A percentile compares a stretch with the other conserved stretches of the same genome.
These are phyloP conservation scores for Pachypeltis micranthus DNA, from an alignment of 1,140 invertebrate species.

Conservation along the genomic window DNA sequence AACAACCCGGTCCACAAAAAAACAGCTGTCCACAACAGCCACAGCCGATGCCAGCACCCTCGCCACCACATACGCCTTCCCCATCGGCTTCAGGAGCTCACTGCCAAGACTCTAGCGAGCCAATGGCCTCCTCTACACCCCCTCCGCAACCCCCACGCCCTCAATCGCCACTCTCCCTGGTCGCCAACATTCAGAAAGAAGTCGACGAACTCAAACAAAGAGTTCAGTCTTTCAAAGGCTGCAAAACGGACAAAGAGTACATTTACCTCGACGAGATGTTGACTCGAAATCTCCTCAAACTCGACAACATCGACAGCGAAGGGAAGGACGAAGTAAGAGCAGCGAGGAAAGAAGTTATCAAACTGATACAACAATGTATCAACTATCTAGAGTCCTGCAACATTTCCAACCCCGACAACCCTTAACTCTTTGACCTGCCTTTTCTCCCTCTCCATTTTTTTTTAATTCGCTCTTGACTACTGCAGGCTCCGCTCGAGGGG, in stretches of 20 bases:
- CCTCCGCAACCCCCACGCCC: constrained; percentile 24
- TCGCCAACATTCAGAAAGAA: constrained; percentile 51
- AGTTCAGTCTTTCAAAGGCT: constrained; percentile 42
- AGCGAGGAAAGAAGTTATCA: constrained; percentile 75
- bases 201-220: constrained; percentile 60
- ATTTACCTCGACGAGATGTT: constrained; percentile 88
- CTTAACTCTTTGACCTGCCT: too few species aligned
- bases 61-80: constrained; percentile 19
- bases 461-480: too few species aligned
- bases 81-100: too few species aligned
- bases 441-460: too few species aligned
- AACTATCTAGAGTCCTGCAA: constrained; percentile 53
- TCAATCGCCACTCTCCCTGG: constrained; percentile 28
- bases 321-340: constrained; percentile 77
- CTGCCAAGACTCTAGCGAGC: too few species aligned
- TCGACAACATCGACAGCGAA: constrained; percentile 85
- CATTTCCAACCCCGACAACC: background rate
- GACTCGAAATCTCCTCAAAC: constrained; percentile 76
- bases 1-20: constrained; percentile 27
- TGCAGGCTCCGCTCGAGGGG: background rate
- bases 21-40: constrained; percentile 28
- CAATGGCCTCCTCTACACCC: too few species aligned
- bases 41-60: constrained; percentile 13
- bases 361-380: constrained; percentile 74
- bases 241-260: constrained; percentile 68